These are phyloP conservation scores for Pygoscelis antarcticus DNA, from an alignment of 2,113 vertebrate species.

Conservation along the genomic window DNA sequence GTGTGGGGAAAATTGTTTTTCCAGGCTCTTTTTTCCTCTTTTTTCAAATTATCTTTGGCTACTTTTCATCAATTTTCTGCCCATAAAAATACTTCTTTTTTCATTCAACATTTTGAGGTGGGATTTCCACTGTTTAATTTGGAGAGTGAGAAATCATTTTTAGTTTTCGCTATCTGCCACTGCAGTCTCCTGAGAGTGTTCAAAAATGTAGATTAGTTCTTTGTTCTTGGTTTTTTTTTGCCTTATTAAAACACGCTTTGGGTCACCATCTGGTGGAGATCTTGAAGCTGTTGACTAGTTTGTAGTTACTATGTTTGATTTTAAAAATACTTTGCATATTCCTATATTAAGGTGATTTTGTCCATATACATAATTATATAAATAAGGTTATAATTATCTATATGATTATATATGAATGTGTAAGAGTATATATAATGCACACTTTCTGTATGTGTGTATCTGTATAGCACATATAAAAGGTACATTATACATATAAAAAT, in stretches of 20 bases:
- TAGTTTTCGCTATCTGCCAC: neutral
- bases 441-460: neutral
- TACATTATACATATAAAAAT: neutral
- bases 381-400: neutral
- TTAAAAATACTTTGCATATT: neutral
- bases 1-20: neutral
- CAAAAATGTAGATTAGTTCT: constrained; percentile 43
- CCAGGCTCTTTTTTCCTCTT: neutral
- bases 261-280: constrained; percentile 72
- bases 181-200: constrained; percentile 75
- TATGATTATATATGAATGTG: neutral
- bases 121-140: neutral
- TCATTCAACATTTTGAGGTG: neutral
- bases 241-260: constrained; percentile 50
- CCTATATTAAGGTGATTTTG: neutral
- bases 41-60: neutral
- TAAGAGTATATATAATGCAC: neutral
- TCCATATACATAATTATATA: neutral
- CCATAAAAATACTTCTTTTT: neutral
- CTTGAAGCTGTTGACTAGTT: constrained; percentile 40
- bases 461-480: neutral
- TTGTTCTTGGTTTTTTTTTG: neutral
- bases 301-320: neutral
- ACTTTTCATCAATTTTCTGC: neutral
- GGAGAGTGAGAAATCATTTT: neutral